Evolutionary conservation across 2,797 vertebrate species (phyloP), one percentile per base, ranked within the genome.

Genomic region (Enteromius anoplus): DNA sequence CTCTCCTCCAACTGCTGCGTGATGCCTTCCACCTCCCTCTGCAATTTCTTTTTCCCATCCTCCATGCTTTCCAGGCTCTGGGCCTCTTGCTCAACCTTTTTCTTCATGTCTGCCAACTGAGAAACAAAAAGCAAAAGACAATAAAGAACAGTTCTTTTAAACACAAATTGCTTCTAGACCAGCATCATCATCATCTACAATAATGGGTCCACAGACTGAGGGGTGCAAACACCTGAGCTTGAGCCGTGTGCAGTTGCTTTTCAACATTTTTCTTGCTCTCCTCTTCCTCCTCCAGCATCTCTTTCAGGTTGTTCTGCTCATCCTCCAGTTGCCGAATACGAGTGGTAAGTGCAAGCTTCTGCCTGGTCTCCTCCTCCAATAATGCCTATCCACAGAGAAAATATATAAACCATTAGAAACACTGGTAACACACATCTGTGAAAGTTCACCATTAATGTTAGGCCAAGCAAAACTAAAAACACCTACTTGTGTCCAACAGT

Each of bases 271-370:
- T 96, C 92, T 97, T 99, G 87, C 93, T 85, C 84, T 98, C 97
- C 68, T 99, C 98, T 17, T 99, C 98, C 87, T 99, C 98, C 87
- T 99, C 98, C 86, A 99, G 91, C 86, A 96, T 93, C 81, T 99
- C 98, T 86, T 92, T 93, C 85, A 99, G 90, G 84, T 89, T 92
- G 88, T 94, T 96, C 91, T 97, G 96, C 83, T 99, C 96, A 0
- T 97, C 97, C 87, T 99, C 98, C 91, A 96, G 84, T 93, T 98
- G 97, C 87, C 95, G 96, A 87, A 98, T 93, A 83, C 95, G 97
- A 2, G 95, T 95, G 87, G 95, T 96, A 65, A 98, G 82, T 23
- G 95, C 86, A 65, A 99, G 94, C 91, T 99, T 99, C 88, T 99
- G 96, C 55, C 97, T 95, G 9, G 96, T 99, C 89, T 99, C 98